These are phyloP conservation scores for Tragelaphus scriptus DNA, from an alignment of 2,113 vertebrate species.

Conservation along the genomic window DNA sequence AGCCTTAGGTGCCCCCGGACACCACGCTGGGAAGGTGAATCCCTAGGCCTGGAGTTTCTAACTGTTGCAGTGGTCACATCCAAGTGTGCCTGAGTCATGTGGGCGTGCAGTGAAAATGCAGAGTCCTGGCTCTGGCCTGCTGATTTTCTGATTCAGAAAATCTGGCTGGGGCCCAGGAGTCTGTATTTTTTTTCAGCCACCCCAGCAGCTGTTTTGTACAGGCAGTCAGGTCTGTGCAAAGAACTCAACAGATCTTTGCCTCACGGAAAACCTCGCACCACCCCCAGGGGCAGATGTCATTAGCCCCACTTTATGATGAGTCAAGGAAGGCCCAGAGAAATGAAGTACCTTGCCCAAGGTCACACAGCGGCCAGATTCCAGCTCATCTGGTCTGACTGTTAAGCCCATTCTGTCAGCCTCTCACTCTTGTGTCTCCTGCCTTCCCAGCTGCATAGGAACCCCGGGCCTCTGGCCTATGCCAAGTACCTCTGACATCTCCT, in stretches of 20 bases:
- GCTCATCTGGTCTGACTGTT: background rate
- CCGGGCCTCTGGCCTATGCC: background rate
- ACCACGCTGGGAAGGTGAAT: accelerated
- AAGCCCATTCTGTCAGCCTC: background rate
- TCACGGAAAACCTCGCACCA: background rate
- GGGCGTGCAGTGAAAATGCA: accelerated
- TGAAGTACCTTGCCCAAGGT: background rate
- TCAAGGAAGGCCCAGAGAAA: background rate
- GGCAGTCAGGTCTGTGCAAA: background rate
- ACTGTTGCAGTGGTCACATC: accelerated
- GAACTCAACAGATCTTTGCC: background rate
- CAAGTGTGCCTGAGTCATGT: background rate
- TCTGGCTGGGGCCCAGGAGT: background rate
- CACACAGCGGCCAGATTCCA: background rate
- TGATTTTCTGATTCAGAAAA: background rate
- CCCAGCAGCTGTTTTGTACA: accelerated
- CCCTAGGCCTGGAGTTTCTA: accelerated
- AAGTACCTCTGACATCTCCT: background rate
- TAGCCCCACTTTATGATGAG: background rate
- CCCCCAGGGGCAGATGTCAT: background rate
- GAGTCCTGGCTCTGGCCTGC: background rate
- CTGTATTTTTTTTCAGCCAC: background rate
- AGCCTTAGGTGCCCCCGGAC: background rate
- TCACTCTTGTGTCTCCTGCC: background rate
- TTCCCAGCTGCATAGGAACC: background rate